Evolutionary conservation across 2,888 invertebrate species (phyloP), one percentile per base, ranked within the genome.

Genomic region (Oligia fasciuncula): DNA sequence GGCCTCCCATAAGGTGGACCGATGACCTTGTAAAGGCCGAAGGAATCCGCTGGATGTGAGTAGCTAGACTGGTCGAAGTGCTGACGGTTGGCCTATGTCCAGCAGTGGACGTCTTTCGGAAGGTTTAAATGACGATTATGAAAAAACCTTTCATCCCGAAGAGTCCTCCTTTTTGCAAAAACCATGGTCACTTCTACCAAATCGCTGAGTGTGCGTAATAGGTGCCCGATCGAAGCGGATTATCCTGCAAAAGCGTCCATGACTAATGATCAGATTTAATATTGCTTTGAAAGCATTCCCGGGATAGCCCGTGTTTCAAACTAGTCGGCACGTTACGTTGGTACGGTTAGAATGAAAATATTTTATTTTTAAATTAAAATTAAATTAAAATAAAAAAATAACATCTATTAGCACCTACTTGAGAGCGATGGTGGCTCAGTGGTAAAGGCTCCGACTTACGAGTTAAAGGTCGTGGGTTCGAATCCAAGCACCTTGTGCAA

Each of bases 191-290:
- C 73, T 66, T 0, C 8, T 11, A 65, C 51, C 74, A 85, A 88
- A 89, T 82, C 76, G 90, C 91, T 91, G 92, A 91, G 88, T 88
- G 81, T 88, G 88, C 89, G 86, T 87, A 88, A 89, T 90, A 84
- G 90, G 87, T 87, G 87, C 86, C 78, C 90, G 81, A 90, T 91
- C 89, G 90, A 90, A 89, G 81, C 72, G 91, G 92, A 91, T 93
- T 91, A 93, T 92, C 91, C 91, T 81, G 89, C 90, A 89, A 90
- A 90, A 92, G 90, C 92, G 86, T 89, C 87, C 90, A 91, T 93
- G 91, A 93, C 92, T 93, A 93, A 93, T 93, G 93, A 93, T 91
- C 90, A 91, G 90, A 91, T 92, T 93, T 91, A 90, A 92, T 91
- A 91, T 89, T 87, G 90, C 89, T 89, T 88, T 87, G 81, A 89